Percentiles rank a stretch among this genome's conserved stretches.
phyloP scores from a whole-genome alignment of 1,140 invertebrate genomes.

The Periplaneta americana region DNA sequence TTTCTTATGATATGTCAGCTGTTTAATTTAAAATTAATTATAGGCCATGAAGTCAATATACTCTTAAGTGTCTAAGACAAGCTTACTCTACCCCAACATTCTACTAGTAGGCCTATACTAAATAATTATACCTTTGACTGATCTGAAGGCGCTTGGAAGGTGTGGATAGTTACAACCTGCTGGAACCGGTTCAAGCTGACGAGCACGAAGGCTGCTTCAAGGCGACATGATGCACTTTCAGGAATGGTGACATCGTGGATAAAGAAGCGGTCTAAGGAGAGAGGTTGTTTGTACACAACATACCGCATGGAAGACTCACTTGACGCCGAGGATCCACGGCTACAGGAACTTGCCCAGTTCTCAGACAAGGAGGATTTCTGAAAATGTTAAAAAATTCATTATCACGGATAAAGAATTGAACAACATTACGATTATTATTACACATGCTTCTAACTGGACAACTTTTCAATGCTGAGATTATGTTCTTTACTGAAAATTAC shows the following conservation, averaged over 20 bases:
- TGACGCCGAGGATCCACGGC: slow-evolving; percentile 30
- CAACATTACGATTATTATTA: too few relatives aligned
- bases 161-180: slow-evolving; percentile 50
- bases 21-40: neutral
- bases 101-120: too few relatives aligned
- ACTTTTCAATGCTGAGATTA: too few relatives aligned
- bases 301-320: slow-evolving; percentile 42
- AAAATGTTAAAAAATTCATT: too few relatives aligned
- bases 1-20: too few relatives aligned
- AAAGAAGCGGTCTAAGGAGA: slow-evolving; percentile 59
- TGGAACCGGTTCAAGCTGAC: slow-evolving; percentile 55
- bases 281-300: slow-evolving; percentile 59
- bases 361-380: slow-evolving; percentile 49
- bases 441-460: too few relatives aligned
- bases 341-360: slow-evolving; percentile 42
- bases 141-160: slow-evolving; percentile 48
- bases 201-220: slow-evolving; percentile 51
- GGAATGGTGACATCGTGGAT: slow-evolving; percentile 55
- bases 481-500: too few relatives aligned
- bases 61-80: too few relatives aligned
- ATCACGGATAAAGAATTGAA: too few relatives aligned
- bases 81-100: too few relatives aligned
- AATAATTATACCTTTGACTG: slow-evolving; percentile 42
- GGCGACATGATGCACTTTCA: slow-evolving; percentile 46
- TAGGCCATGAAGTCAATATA: slow-evolving; percentile 6